Base-by-base conservation (phyloP, 1,140 invertebrate species). In the Venturia canescens region DNA sequence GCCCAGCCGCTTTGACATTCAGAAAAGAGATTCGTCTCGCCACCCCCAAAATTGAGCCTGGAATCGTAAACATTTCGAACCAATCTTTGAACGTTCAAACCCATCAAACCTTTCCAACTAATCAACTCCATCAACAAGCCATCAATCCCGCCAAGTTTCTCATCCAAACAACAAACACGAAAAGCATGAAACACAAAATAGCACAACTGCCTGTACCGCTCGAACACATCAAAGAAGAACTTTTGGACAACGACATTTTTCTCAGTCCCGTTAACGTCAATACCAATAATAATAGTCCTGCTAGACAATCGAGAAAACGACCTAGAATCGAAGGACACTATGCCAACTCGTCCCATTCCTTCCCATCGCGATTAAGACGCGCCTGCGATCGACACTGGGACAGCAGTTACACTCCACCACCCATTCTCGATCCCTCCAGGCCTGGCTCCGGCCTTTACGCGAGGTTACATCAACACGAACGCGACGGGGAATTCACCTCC, bases 401-500 rank as follows among this genome's bases (percentile, higher is more conserved):
- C 31, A 94, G 94, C 11, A 94, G 95, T 69, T 98, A 98, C 87
- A 99, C 98, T 0, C 98, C 98, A 2, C 96, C 97, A 38, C 98
- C 98, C 0, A 98, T 99, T 85, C 91, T 99, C 16, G 97, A 97
- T 88, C 98, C 98, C 0, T 95, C 96, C 67, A 93, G 98, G 83
- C 95, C 95, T 85, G 97, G 97, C 6, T 94, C 96, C 0, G 98
- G 98, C 0, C 91, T 99, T 0, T 98, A 98, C 87, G 95, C 95
- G 83, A 87, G 91, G 71, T 69, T 92, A 0, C 91, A 92, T 82
- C 91, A 91, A n/a, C 87, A 88, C 44, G 89, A 91, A 15, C 85
- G 88, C 23, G 91, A 92, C 9, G 88, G 88, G 6, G 91, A 92
- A 70, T 91, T 92, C 27, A 92, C 88, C 26, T 91, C 90, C 0